Conservation (phyloP, 2,797 vertebrate genomes). For the Phoeniculus purpureus region DNA sequence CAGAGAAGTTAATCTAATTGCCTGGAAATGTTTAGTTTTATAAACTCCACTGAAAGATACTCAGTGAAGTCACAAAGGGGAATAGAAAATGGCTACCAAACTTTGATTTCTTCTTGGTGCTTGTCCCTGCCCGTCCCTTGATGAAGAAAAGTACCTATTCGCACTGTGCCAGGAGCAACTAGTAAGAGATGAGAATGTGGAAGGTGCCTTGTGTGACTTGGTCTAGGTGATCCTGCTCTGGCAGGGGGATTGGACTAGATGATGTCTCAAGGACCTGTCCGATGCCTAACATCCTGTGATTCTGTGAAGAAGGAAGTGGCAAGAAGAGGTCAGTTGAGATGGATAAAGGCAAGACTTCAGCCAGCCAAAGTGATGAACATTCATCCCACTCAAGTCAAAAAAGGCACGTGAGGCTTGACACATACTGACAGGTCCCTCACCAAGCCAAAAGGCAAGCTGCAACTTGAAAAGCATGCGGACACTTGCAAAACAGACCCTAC, state of each 20-base stretch:
- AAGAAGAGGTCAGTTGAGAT: neutral
- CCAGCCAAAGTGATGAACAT: neutral
- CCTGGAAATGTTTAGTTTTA: constrained; percentile 15
- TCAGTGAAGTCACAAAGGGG: neutral
- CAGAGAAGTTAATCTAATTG: neutral
- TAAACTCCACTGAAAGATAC: neutral
- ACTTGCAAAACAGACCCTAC: constrained; percentile 31
- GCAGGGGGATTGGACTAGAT: too few species aligned
- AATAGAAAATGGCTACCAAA: neutral
- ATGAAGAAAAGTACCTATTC: neutral
- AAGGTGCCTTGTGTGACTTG: neutral
- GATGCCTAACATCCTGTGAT: too few species aligned
- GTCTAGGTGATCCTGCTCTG: too few species aligned
- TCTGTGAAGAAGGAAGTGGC: neutral
- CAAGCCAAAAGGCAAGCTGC: constrained; percentile 23
- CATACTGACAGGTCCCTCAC: neutral
- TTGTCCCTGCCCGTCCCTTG: neutral
- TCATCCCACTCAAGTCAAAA: neutral
- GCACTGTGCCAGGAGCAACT: neutral
- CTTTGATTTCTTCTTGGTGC: neutral
- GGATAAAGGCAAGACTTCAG: neutral
- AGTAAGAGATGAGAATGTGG: neutral
- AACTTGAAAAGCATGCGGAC: constrained; percentile 21
- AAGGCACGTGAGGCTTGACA: neutral
- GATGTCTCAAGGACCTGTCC: too few species aligned